Evolutionary conservation across 2,797 vertebrate species (phyloP), one percentile per base, ranked within the genome.

Genomic region (Apodemus agrarius): DNA sequence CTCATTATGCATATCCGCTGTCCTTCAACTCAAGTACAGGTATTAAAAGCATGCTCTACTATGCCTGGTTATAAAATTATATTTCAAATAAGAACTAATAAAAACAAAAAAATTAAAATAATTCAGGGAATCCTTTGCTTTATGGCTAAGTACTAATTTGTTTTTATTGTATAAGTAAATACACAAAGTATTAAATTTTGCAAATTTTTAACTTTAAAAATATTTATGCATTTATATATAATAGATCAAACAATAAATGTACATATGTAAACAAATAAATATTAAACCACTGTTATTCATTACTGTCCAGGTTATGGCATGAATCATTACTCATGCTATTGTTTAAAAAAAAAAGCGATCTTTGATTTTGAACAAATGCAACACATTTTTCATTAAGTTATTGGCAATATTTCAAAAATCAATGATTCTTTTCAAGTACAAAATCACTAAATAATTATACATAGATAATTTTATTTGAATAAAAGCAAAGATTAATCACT

Each of bases 91-190:
- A 92, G 92, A 79, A 61, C 43, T 94, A 82, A 54, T 76, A 79
- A 91, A 49, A 9, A 0, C n/a, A 94, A 34, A 6, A 88, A 93
- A 74, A 89, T 79, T 34, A 94, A 94, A 93, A 94, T 91, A 86
- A 69, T 82, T 91, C 26, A 29, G 37, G 72, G 16, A 78, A 8
- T 69, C 4, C 2, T 74, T 78, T 67, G 7, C 37, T 67, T 79
- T 86, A 69, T 26, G 86, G 19, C 1, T 49, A 81, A 79, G 24
- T 0, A 16, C 54, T 67, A 43, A 89, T 54, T 76, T 76, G 9
- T 46, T 90, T 78, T 93, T 52, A 90, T 90, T 69, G 43, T 49
- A 54, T 24, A 82, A 69, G 67, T 91, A 93, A 81, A 75, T 57
- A 43, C 3, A 85, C 40, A 22, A 46, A 69, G 1, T 86, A 76